Base-by-base conservation (phyloP, 1,140 invertebrate species). In the Dendrolimus kikuchii region DNA sequence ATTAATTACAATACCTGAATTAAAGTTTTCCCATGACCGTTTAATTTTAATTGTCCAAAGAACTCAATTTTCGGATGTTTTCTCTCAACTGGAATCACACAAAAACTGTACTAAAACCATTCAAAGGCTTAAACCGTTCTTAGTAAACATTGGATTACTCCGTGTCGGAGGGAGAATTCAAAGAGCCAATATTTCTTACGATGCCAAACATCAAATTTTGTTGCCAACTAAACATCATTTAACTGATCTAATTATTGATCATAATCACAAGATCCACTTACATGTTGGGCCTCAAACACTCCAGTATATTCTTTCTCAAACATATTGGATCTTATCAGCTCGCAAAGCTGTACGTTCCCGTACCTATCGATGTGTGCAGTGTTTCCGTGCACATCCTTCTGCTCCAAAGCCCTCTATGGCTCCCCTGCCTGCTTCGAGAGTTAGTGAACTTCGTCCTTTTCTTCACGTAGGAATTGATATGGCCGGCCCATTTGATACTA, bases 371-470 rank as follows among this genome's bases (percentile, higher is more conserved):
- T 55, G 53, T 40, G 53, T 49, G 38, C 39, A 40, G 7, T 55
- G 46, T n/a, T 55, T 49, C 46, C 5, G 47, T 5, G 7, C 39
- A 5, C 46, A 46, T 7, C 53, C 53, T 6, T 36, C 23, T 5
- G n/a, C 40, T 6, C 47, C 36, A 4, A 39, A 55, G 40, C 53
- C 53, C 5, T 7, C 68, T 6, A 85, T 87, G 77, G 75, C 66
- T 7, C 45, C 77, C 51, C 59, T 87, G 10, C 83, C 85, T 5
- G 38, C 42, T 5, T 45, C 50, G 9, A 48, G 77, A 38, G 64
- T 88, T 4, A 10, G 53, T 23, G 53, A 60, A 9, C 48, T 68
- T 0, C 46, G 52, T 5, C 64, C 80, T 0, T 88, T 88, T 60
- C 10, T 36, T 5, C 59, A 71, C 9, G 55, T 57, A 6, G 85